phyloP scores from a whole-genome alignment of 2,113 vertebrate genomes.

The Pycnonotus jocosus region DNA sequence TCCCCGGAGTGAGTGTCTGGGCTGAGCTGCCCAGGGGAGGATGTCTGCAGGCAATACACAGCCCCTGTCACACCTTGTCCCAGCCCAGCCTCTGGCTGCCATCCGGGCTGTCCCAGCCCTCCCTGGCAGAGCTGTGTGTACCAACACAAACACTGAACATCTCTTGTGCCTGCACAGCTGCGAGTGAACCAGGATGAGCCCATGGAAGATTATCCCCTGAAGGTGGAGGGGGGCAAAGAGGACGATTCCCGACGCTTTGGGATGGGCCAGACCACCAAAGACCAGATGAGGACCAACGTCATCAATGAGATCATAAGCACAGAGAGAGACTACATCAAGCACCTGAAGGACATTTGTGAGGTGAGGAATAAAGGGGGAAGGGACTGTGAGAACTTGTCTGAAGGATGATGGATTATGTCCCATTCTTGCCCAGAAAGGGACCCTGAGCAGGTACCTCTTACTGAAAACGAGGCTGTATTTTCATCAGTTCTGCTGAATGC shows the following conservation, averaged over 20 bases:
- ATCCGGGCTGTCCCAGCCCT: background rate
- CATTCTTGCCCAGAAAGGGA: background rate
- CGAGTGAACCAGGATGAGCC: slow-evolving; percentile 98
- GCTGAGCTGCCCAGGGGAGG: background rate
- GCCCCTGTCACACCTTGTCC: background rate
- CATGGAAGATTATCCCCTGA: slow-evolving; percentile 79
- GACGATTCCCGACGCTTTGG: slow-evolving; percentile 72
- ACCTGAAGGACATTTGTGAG: slow-evolving; percentile 97
- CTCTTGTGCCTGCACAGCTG: slow-evolving; percentile 71
- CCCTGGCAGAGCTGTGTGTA: background rate
- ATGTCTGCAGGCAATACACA: background rate
- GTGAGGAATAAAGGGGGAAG: slow-evolving; percentile 55
- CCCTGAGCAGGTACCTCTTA: background rate
- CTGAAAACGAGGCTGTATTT: background rate
- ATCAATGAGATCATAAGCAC: slow-evolving; percentile 97
- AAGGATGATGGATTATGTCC: background rate
- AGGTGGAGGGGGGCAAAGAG: slow-evolving; percentile 68
- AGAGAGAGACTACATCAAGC: slow-evolving; percentile 95
- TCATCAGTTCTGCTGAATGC: background rate
- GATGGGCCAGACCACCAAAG: slow-evolving; percentile 85
- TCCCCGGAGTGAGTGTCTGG: background rate
- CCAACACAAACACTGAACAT: background rate
- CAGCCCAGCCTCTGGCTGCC: background rate
- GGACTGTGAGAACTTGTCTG: background rate
- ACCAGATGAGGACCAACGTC: slow-evolving; percentile 95